phyloP scores from a whole-genome alignment of 2,888 invertebrate species.

The Epinotia bilunana region DNA sequence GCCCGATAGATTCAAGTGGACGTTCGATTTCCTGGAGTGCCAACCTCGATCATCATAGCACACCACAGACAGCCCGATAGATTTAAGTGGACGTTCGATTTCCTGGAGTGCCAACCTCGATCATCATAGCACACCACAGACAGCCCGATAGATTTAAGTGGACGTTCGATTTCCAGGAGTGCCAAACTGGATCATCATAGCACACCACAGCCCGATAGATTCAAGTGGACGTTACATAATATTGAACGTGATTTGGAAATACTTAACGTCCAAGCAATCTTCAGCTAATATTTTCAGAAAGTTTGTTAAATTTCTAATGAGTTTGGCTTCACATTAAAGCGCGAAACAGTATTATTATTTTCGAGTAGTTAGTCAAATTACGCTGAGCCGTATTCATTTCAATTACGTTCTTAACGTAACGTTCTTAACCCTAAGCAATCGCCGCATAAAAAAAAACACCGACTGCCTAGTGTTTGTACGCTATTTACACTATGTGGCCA shows the following conservation, averaged over 20 bases:
- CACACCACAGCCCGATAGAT: background rate
- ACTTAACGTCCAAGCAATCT: conserved; percentile 40
- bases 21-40: too few species aligned
- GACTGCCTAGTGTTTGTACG: conserved; percentile 51
- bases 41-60: background rate
- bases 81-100: conserved; percentile 4
- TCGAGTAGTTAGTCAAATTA: conserved; percentile 48
- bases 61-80: background rate
- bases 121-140: background rate
- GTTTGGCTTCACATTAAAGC: conserved; percentile 46
- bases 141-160: background rate
- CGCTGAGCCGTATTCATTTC: conserved; percentile 49
- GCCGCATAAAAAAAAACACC: conserved; percentile 53
- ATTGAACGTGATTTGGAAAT: conserved; percentile 6
- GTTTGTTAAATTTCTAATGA: conserved; percentile 42
- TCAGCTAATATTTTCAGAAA: conserved; percentile 42
- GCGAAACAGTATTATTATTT: conserved; percentile 43
- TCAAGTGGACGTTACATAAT: conserved; percentile 6
- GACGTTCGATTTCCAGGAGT: background rate
- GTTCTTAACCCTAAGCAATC: conserved; percentile 43
- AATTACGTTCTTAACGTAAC: conserved; percentile 51
- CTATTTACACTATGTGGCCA: conserved; percentile 61
- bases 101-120: too few species aligned
- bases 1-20: background rate
- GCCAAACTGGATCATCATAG: background rate